A percentile compares a stretch with the other conserved stretches of the same genome.
Evolutionary conservation across 1,140 invertebrate species (phyloP).

Genomic region (Thrips palmi): DNA sequence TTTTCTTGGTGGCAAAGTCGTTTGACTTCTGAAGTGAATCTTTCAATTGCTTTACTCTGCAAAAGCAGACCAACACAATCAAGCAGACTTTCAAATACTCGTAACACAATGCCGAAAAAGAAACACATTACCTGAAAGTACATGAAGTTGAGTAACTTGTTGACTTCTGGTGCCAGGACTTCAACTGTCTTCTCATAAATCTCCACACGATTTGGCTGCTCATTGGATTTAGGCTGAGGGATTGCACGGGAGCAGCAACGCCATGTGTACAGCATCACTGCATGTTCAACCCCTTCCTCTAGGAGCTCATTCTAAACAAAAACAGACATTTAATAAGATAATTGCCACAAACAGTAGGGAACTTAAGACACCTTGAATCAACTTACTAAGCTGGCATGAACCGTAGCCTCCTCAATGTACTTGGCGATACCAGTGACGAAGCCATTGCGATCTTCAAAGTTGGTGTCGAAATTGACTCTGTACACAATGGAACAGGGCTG

Average conservation of each 20-base stretch:
- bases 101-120: neutral
- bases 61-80: conserved; percentile 17
- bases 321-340: conserved; percentile 10
- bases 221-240: conserved; percentile 92
- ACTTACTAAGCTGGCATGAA: conserved; percentile 86
- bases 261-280: conserved; percentile 97
- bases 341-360: neutral
- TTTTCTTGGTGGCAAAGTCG: conserved; percentile 89
- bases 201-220: conserved; percentile 91
- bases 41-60: conserved; percentile 82
- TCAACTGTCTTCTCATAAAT: conserved; percentile 97
- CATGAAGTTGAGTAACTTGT: conserved; percentile 93
- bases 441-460: conserved; percentile 92
- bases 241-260: conserved; percentile 92
- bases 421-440: conserved; percentile 96
- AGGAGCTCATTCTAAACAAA: conserved; percentile 71
- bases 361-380: neutral
- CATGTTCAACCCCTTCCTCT: conserved; percentile 89
- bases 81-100: neutral
- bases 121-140: conserved; percentile 74
- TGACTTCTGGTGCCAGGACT: conserved; percentile 90
- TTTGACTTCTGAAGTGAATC: conserved; percentile 87
- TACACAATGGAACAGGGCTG: conserved; percentile 84
- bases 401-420: conserved; percentile 96
- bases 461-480: conserved; percentile 87